A percentile compares a stretch with the other conserved stretches of the same genome.
phyloP scores from a whole-genome alignment of 2,888 invertebrate genomes.

The Thera obeliscata region DNA sequence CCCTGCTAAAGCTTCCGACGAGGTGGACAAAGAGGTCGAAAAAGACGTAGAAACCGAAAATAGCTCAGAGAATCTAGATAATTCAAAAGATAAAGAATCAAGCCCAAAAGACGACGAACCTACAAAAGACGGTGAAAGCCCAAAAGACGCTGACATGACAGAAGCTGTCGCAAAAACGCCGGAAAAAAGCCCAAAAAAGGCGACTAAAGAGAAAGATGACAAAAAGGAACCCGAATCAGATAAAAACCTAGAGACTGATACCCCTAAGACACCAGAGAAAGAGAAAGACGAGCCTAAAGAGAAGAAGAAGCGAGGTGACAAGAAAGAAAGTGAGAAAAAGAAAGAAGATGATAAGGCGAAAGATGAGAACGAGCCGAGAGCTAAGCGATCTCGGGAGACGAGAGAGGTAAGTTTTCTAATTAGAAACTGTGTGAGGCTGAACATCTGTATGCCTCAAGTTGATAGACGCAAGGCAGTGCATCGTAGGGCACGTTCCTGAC shows the following conservation, averaged over 20 bases:
- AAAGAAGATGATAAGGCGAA: constrained; percentile 44
- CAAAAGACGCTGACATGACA: constrained; percentile 19
- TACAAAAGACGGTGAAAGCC: constrained; percentile 3
- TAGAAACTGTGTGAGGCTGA: not conserved
- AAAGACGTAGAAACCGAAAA: constrained; percentile 14
- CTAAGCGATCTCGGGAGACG: constrained; percentile 61
- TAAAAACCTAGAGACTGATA: constrained; percentile 11
- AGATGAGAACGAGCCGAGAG: constrained; percentile 67
- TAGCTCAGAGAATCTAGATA: constrained; percentile 12
- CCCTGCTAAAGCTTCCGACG: constrained; percentile 29
- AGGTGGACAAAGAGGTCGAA: constrained; percentile 18
- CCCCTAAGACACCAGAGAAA: constrained; percentile 7
- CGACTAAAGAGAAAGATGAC: constrained; percentile 7
- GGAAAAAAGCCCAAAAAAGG: constrained; percentile 13
- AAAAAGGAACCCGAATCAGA: constrained; percentile 31
- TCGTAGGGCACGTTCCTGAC: too few relatives aligned
- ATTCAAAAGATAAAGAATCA: constrained; percentile 15
- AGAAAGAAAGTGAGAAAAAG: constrained; percentile 41
- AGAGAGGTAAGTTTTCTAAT: constrained; percentile 65
- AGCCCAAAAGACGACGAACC: constrained; percentile 22
- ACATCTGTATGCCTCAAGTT: too few relatives aligned
- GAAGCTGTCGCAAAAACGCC: constrained; percentile 7
- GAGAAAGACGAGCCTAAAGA: constrained; percentile 1
- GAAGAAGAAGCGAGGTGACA: constrained; percentile 13
- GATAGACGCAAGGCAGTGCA: too few relatives aligned